Conservation (phyloP, 2,113 vertebrate genomes). For the Haliaeetus leucogaster region DNA sequence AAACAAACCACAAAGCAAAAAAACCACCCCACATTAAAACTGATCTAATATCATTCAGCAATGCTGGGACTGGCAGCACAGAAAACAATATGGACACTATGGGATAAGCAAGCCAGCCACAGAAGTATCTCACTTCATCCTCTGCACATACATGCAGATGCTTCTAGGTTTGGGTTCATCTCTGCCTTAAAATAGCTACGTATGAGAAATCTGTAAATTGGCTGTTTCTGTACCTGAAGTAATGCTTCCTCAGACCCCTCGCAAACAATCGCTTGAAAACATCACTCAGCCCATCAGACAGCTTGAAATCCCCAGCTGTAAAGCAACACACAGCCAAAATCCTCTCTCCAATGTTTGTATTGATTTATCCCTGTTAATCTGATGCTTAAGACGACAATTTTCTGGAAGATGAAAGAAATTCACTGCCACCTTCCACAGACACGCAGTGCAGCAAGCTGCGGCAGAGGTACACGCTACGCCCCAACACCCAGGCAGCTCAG, state of each 20-base stretch:
- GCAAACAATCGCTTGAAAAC: not conserved
- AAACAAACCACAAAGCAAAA: not conserved
- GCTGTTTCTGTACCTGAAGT: not conserved
- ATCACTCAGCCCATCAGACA: not conserved
- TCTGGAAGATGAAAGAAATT: not conserved
- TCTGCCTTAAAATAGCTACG: not conserved
- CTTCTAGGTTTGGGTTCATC: not conserved
- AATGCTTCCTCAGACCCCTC: not conserved
- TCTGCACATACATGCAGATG: not conserved
- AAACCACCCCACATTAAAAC: not conserved
- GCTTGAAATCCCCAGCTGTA: not conserved
- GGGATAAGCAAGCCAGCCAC: not conserved
- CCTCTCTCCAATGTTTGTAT: not conserved
- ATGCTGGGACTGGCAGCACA: not conserved
- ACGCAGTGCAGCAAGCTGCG: accelerated
- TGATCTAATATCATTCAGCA: not conserved
- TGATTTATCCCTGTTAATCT: not conserved
- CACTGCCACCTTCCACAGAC: not conserved
- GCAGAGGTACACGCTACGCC: not conserved
- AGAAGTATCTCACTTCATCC: not conserved
- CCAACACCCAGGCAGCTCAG: not conserved
- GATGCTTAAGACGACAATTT: not conserved
- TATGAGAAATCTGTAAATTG: not conserved
- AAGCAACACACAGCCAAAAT: not conserved
- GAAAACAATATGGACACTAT: not conserved